A percentile compares a stretch with the other conserved stretches of the same genome.
Conservation (phyloP, 1,140 invertebrate genomes). For the Cotesia chilonis region DNA sequence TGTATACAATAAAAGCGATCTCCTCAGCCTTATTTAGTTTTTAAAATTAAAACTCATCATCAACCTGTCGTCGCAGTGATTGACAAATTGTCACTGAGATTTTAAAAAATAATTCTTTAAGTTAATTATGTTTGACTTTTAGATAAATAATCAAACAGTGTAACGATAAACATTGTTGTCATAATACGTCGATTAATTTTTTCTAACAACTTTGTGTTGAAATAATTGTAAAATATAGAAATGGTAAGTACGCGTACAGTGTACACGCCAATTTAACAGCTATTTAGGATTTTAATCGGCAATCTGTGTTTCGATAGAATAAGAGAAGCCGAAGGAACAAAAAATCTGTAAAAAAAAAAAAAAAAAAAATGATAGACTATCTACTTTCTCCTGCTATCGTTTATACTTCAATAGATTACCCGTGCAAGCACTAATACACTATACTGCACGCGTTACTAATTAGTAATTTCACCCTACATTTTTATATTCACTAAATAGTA, state of each 20-base stretch:
- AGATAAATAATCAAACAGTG: too few species aligned
- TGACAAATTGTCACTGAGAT: neutral
- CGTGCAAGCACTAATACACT: neutral
- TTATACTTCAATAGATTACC: neutral
- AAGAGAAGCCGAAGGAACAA: neutral
- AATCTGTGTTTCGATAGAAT: neutral
- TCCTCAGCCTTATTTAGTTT: conserved; percentile 6
- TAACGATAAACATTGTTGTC: too few species aligned
- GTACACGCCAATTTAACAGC: too few species aligned
- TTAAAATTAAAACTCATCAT: conserved; percentile 9
- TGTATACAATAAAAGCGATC: neutral
- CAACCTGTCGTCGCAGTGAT: neutral
- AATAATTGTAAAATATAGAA: too few species aligned
- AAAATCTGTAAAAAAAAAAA: neutral
- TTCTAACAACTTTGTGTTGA: too few species aligned
- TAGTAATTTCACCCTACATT: conserved; percentile 19
- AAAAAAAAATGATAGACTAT: conserved; percentile 1
- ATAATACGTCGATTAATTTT: too few species aligned
- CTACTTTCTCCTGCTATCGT: neutral
- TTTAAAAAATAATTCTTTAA: neutral
- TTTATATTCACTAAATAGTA: neutral
- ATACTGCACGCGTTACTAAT: conserved; percentile 15
- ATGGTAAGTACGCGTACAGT: too few species aligned
- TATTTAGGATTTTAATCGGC: too few species aligned
- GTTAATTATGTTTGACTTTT: too few species aligned